Conservation (phyloP, 2,888 invertebrate genomes). For the Torymus aiolomorphi region DNA sequence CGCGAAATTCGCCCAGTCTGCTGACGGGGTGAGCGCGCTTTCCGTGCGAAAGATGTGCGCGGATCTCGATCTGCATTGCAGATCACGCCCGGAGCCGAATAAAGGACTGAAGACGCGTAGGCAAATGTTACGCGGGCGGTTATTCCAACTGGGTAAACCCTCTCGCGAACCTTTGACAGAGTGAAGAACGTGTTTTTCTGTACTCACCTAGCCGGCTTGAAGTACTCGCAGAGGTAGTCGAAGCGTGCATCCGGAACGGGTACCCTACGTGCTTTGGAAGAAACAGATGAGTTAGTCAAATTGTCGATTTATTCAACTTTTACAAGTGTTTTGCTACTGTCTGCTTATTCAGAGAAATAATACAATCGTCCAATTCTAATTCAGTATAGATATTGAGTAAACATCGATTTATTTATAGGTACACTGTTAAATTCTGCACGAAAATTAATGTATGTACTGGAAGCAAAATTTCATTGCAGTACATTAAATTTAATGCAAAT, state of each 20-base stretch:
- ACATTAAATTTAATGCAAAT: no score
- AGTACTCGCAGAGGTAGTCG: conserved; percentile 94
- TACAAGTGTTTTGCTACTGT: conserved; percentile 70
- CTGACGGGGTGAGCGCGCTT: conserved; percentile 11
- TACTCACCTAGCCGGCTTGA: conserved; percentile 93
- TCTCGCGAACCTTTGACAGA: conserved; percentile 1
- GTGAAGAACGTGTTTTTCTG: background rate
- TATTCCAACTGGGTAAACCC: conserved; percentile 72
- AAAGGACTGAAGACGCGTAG: conserved; percentile 68
- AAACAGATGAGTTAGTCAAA: conserved; percentile 65
- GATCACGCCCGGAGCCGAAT: conserved; percentile 68
- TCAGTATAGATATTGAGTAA: conserved; percentile 78
- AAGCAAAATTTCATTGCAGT: no score
- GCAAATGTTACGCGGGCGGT: conserved; percentile 70
- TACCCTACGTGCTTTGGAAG: conserved; percentile 88
- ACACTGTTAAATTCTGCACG: no score
- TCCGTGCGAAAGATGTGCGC: conserved; percentile 32
- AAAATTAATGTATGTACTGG: no score
- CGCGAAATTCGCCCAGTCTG: conserved; percentile 46
- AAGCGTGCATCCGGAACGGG: conserved; percentile 97
- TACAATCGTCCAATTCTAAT: conserved; percentile 77
- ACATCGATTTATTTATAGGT: conserved; percentile 76
- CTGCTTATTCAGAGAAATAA: conserved; percentile 57
- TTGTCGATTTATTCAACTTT: conserved; percentile 63
- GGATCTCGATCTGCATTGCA: conserved; percentile 72